A percentile compares a stretch with the other conserved stretches of the same genome.
These are phyloP conservation scores for Therioaphis trifolii DNA, from an alignment of 2,888 invertebrate species.

Conservation along the genomic window DNA sequence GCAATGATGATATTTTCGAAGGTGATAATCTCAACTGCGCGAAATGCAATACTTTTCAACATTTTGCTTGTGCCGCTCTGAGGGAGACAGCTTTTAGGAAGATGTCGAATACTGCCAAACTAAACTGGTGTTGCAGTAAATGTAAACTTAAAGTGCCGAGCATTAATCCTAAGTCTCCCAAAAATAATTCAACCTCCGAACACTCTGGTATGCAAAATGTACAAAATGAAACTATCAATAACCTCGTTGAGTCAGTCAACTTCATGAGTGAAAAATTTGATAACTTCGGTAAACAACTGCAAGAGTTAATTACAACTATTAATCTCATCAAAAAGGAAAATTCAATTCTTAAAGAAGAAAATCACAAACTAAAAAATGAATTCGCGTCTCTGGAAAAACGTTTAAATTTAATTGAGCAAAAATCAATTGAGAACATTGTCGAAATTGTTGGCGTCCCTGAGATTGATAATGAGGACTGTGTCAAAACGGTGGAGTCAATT, in stretches of 20 bases:
- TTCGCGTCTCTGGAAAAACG: conserved; percentile 9
- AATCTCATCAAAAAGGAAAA: conserved; percentile 66
- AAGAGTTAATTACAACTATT: conserved; percentile 27
- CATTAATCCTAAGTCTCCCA: neutral
- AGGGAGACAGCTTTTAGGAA: conserved; percentile 17
- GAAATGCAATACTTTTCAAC: neutral
- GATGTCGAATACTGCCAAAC: conserved; percentile 1
- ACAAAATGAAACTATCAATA: neutral
- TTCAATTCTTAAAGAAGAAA: conserved; percentile 7
- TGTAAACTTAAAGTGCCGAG: conserved; percentile 23
- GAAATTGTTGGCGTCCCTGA: no score
- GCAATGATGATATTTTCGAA: conserved; percentile 17
- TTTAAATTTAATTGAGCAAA: conserved; percentile 23
- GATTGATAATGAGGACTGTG: no score
- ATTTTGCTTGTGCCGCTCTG: neutral
- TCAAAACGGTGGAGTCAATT: neutral
- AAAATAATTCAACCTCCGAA: neutral
- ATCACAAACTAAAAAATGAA: neutral
- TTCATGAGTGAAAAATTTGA: conserved; percentile 12
- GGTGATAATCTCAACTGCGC: neutral
- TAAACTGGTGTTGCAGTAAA: neutral
- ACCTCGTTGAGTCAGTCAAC: conserved; percentile 8
- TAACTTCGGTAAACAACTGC: neutral
- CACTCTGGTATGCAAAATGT: neutral
- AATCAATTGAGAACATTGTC: conserved; percentile 4